Evolutionary conservation across 2,888 invertebrate genomes (phyloP), one percentile per base, ranked within the genome.

Genomic region (Leistus spinibarbis): DNA sequence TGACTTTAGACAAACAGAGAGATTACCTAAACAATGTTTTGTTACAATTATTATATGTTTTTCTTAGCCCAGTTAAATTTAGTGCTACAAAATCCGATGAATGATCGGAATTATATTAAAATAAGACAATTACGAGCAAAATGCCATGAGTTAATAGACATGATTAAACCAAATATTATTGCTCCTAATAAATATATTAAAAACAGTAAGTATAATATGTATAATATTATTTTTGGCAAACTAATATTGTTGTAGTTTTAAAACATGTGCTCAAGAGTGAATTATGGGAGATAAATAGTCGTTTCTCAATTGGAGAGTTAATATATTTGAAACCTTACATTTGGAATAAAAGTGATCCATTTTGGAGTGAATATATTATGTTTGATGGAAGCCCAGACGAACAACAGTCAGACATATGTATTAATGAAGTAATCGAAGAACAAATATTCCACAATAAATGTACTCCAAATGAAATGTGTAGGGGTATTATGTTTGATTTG

Each of bases 321-420:
- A 16, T 10, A 2, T 10, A 60, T n/a, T 60, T 67, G 13, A 56
- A 63, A 3, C 17, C 19, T 4, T 71, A 64, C 56, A 56, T 64
- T 17, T 71, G 71, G 71, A 63, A 9, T 23, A 23, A 16, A 27
- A 9, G 5, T 27, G 27, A 27, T 27, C 27, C 27, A 7, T 9
- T 27, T 27, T 27, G 27, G 27, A 27, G 5, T 27, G 27, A 27
- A 27, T 27, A 57, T 16, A 20, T 67, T n/a, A 10, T 73, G 23
- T 73, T 27, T 53, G 13, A 67, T 22, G 73, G 73, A n/a, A 9
- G 17, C 2, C 73, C 73, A 20, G n/a, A 19, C 24, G 80, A 79
- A 63, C 23, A 67, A 16, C 72, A 77, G 63, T 80, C 79, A 5
- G 79, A 81, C 54, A 66, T 70, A 17, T 81, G 73, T 60, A 67